Evolutionary conservation across 2,113 vertebrate genomes (phyloP).

Genomic region (Mandrillus leucophaeus): DNA sequence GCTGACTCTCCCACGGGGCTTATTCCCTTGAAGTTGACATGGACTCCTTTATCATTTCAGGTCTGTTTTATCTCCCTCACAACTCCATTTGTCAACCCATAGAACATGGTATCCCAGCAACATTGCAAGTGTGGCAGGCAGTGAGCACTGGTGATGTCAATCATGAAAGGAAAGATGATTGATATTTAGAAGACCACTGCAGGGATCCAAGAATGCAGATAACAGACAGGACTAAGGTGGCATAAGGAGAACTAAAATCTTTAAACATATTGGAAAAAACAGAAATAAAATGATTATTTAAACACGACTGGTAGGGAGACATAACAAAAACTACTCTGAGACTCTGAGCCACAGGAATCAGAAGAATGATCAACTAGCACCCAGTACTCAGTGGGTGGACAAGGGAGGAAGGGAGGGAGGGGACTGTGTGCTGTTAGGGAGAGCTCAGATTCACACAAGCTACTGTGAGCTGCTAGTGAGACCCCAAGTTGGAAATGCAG

Average conservation of each 20-base stretch:
- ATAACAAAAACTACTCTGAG: neutral
- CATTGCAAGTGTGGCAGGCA: neutral
- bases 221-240: neutral
- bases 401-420: too few relatives aligned
- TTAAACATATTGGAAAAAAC: neutral
- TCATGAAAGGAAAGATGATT: neutral
- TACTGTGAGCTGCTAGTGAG: neutral
- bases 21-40: neutral
- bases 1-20: neutral
- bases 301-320: neutral
- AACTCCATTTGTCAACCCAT: neutral
- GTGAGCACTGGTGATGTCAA: neutral
- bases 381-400: neutral
- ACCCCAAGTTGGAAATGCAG: neutral
- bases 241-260: neutral
- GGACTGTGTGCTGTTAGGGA: neutral
- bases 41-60: neutral
- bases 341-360: neutral
- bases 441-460: neutral
- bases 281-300: conserved; percentile 5
- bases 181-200: neutral
- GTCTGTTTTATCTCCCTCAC: neutral
- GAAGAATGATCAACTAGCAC: neutral
- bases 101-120: neutral
- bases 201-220: neutral